phyloP scores from a whole-genome alignment of 2,797 vertebrate genomes.

The Phrynocephalus vlangalii region DNA sequence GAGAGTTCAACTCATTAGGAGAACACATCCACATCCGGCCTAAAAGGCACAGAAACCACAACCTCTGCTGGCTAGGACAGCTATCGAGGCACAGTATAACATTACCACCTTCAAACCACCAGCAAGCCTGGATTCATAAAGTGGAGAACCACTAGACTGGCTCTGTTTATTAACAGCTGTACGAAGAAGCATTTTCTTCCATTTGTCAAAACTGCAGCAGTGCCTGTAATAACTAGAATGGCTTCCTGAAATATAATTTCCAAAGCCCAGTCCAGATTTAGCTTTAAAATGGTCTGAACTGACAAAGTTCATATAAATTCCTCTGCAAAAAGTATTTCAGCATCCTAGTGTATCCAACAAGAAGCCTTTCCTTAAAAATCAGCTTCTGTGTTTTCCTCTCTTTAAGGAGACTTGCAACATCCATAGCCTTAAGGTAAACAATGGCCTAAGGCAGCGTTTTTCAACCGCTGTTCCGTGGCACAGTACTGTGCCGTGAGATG shows the following conservation, averaged over 20 bases:
- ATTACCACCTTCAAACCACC: background rate
- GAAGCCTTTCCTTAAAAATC: background rate
- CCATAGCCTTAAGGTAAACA: too few species aligned
- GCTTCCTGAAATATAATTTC: constrained; percentile 2
- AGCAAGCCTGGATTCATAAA: background rate
- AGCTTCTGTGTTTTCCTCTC: background rate
- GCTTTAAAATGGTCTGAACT: background rate
- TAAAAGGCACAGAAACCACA: background rate
- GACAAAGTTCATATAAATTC: background rate
- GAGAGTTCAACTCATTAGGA: background rate
- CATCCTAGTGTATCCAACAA: background rate
- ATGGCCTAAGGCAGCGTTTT: too few species aligned
- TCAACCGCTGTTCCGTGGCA: too few species aligned
- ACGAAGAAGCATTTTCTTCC: background rate
- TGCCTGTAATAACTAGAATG: background rate
- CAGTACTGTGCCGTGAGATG: too few species aligned
- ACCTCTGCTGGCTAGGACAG: background rate
- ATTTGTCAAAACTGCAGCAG: constrained; percentile 4
- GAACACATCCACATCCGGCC: background rate
- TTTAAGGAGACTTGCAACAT: background rate
- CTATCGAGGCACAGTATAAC: background rate
- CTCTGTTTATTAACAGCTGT: background rate
- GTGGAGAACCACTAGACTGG: background rate
- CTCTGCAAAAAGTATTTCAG: background rate
- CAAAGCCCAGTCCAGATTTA: background rate